Percentiles rank a stretch among this genome's conserved stretches.
These are phyloP conservation scores for Rhadina sibilatrix DNA, from an alignment of 2,113 vertebrate genomes.

Conservation along the genomic window DNA sequence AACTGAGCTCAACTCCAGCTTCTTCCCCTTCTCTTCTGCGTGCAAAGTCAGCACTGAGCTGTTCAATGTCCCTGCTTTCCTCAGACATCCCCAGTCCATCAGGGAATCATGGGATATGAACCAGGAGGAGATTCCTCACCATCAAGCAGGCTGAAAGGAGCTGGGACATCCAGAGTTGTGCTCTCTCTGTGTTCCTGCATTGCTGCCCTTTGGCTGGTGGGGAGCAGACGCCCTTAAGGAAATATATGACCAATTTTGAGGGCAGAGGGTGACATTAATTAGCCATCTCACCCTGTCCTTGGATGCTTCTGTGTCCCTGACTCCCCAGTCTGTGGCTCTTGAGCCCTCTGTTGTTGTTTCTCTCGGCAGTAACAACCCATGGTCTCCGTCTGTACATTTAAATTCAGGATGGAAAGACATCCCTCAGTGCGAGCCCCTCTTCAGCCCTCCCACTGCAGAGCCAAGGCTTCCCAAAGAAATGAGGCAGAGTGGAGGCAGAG, in stretches of 20 bases:
- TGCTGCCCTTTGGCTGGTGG: neutral
- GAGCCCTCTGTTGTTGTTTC: neutral
- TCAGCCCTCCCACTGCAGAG: neutral
- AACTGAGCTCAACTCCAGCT: neutral
- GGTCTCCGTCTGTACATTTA: neutral
- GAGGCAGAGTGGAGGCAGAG: slow-evolving; percentile 32
- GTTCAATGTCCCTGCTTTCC: neutral
- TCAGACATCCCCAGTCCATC: neutral
- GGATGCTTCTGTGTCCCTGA: neutral
- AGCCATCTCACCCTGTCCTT: neutral
- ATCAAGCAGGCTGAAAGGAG: neutral
- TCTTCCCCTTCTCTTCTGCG: neutral
- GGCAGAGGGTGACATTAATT: neutral
- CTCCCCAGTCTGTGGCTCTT: neutral
- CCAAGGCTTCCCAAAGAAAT: neutral
- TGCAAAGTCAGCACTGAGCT: neutral
- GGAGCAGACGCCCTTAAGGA: neutral
- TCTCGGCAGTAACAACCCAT: neutral
- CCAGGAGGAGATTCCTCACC: neutral
- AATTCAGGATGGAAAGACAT: neutral
- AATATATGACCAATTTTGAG: neutral
- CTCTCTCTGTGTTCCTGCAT: neutral
- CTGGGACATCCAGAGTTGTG: neutral
- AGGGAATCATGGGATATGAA: neutral
- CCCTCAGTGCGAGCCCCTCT: neutral